Conservation (phyloP, 2,888 invertebrate species). For the Acrocera orbiculus region DNA sequence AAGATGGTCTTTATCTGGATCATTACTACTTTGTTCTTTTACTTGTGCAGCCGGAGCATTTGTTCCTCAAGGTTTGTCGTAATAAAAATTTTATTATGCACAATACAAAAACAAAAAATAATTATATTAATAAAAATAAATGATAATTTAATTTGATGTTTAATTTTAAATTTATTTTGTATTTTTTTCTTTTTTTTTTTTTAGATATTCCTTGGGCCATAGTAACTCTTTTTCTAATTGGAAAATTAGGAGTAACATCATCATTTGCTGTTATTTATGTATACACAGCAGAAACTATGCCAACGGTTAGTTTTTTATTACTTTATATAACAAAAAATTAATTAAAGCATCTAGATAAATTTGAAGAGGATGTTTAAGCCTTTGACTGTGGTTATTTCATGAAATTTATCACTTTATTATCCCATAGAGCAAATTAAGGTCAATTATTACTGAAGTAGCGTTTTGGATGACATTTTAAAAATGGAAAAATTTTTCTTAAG, state of each 20-base stretch:
- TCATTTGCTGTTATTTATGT: slow-evolving; percentile 46
- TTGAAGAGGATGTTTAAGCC: no score
- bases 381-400: no score
- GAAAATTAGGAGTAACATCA: slow-evolving; percentile 45
- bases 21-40: slow-evolving; percentile 34
- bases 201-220: slow-evolving; percentile 36
- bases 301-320: slow-evolving; percentile 19
- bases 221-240: slow-evolving; percentile 38
- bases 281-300: slow-evolving; percentile 34
- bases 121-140: no score
- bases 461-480: no score
- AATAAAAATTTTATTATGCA: neutral
- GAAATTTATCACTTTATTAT: no score
- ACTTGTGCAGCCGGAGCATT: slow-evolving; percentile 39
- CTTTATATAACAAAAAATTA: no score
- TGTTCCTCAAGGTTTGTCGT: slow-evolving; percentile 30
- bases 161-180: slow-evolving; percentile 4
- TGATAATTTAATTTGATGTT: neutral
- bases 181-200: slow-evolving; percentile 10
- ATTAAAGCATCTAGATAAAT: no score
- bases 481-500: no score
- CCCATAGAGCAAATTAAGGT: no score
- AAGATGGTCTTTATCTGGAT: slow-evolving; percentile 34
- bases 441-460: no score
- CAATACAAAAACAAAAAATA: no score